Evolutionary conservation across 2,888 invertebrate genomes (phyloP), one percentile per base, ranked within the genome.

Genomic region (Macroteleia sp.): DNA sequence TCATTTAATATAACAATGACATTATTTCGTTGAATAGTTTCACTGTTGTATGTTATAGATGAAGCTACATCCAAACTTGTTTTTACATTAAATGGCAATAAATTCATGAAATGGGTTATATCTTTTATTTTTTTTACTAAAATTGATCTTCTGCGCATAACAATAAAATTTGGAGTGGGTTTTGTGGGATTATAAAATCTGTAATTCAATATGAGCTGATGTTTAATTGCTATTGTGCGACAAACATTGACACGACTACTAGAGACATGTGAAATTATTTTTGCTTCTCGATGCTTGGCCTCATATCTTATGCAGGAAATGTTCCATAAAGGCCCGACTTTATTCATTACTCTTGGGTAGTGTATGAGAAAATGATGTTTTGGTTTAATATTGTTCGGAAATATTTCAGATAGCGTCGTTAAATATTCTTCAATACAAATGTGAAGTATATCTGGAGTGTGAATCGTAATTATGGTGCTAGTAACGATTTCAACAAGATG

Each of bases 361-460:
- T 42, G 41, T 3, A 42, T 8, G n/a, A n/a, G n/a, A n/a, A n/a
- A n/a, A n/a, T n/a, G n/a, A n/a, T n/a, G n/a, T n/a, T n/a, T n/a
- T n/a, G 79, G 79, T 39, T 81, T 78, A 8, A 78, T 39, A 36
- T 22, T 36, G 12, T 70, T 25, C 3, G 61, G 67, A 46, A 79
- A 79, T n/a, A 70, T 16, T 22, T 59, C 17, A 9, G 6, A 10
- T 10, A 69, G 41, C 0, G 16, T 20, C 12, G 5, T 22, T 64
- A 74, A 71, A 48, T 77, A 79, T 30, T 79, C 74, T 9, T 34
- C 8, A 4, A 77, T 50, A 14, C 54, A 32, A 22, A 50, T 39
- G 25, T 41, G 2, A 2, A 79, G 17, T 8, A 56, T 19, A 20
- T 52, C 1, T 39, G 64, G 59, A 39, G 52, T 71, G 12, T 76